phyloP scores from a whole-genome alignment of 2,888 invertebrate genomes.

The Rhogogaster chlorosoma region DNA sequence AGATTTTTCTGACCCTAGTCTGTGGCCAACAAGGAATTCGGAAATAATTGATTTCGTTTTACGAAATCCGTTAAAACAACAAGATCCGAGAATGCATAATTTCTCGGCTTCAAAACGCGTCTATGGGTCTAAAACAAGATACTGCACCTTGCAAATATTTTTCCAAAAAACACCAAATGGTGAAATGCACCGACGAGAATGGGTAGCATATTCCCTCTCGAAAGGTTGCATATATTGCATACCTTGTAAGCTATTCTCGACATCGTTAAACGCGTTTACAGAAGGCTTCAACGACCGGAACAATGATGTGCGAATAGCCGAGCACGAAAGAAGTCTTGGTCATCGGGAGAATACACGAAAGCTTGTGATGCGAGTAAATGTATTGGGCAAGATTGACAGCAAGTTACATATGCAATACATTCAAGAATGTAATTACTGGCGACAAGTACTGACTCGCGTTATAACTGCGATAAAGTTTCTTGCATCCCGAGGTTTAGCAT shows the following conservation, averaged over 20 bases:
- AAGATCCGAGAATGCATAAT: constrained; percentile 44
- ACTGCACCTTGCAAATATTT: constrained; percentile 51
- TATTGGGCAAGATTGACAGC: constrained; percentile 54
- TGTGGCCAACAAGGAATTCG: constrained; percentile 48
- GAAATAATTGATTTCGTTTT: constrained; percentile 53
- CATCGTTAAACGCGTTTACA: constrained; percentile 50
- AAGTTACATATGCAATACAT: constrained; percentile 54
- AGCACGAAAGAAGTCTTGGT: constrained; percentile 49
- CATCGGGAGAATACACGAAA: constrained; percentile 53
- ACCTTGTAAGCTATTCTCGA: constrained; percentile 53
- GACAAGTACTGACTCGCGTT: constrained; percentile 63
- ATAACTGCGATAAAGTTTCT: constrained; percentile 62
- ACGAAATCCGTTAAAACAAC: constrained; percentile 46
- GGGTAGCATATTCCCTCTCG: constrained; percentile 53
- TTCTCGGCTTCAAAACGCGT: constrained; percentile 49
- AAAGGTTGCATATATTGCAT: constrained; percentile 53
- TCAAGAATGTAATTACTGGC: constrained; percentile 61
- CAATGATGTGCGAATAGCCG: constrained; percentile 51
- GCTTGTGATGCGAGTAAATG: constrained; percentile 40
- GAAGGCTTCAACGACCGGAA: constrained; percentile 55
- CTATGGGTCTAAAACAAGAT: constrained; percentile 48
- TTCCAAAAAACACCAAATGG: constrained; percentile 53
- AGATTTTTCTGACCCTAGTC: constrained; percentile 51
- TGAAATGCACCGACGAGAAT: constrained; percentile 53
- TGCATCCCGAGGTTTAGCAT: constrained; percentile 61